Conservation (phyloP, 2,888 invertebrate genomes). For the Harmothoe impar region DNA sequence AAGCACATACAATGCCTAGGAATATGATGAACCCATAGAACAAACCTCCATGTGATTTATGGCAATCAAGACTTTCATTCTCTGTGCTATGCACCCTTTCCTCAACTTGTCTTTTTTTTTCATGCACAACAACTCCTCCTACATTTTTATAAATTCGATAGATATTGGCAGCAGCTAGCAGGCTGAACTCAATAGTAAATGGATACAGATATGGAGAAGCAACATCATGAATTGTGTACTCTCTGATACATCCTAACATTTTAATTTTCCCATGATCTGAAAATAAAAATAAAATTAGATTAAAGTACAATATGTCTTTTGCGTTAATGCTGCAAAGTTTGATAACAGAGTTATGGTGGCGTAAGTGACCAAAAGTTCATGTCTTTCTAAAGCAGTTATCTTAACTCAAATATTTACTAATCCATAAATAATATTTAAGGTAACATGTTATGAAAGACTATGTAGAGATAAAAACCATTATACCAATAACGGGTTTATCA, state of each 20-base stretch:
- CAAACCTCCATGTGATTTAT: conserved; percentile 21
- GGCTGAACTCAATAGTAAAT: conserved; percentile 65
- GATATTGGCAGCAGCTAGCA: conserved; percentile 62
- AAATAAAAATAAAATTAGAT: background rate
- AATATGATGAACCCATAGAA: conserved; percentile 36
- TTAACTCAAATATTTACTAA: too few relatives aligned
- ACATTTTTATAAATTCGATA: conserved; percentile 64
- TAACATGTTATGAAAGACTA: too few relatives aligned
- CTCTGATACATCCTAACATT: conserved; percentile 8
- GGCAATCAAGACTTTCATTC: conserved; percentile 65
- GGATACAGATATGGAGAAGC: conserved; percentile 67
- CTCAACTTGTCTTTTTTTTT: background rate
- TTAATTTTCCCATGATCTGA: conserved; percentile 17
- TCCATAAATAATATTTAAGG: too few relatives aligned
- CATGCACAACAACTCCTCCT: background rate
- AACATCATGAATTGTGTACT: conserved; percentile 38
- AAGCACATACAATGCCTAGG: conserved; percentile 79
- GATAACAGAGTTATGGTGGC: too few relatives aligned
- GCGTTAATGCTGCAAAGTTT: too few relatives aligned
- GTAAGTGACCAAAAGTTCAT: too few relatives aligned
- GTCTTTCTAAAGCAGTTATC: too few relatives aligned
- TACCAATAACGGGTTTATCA: too few relatives aligned
- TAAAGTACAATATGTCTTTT: too few relatives aligned
- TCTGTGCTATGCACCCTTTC: background rate
- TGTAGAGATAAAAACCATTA: too few relatives aligned